Evolutionary conservation across 30 jellyfish, hydroid and myxozoan genomes (phyloP).

Genomic region (Catostylus mosaicus): DNA sequence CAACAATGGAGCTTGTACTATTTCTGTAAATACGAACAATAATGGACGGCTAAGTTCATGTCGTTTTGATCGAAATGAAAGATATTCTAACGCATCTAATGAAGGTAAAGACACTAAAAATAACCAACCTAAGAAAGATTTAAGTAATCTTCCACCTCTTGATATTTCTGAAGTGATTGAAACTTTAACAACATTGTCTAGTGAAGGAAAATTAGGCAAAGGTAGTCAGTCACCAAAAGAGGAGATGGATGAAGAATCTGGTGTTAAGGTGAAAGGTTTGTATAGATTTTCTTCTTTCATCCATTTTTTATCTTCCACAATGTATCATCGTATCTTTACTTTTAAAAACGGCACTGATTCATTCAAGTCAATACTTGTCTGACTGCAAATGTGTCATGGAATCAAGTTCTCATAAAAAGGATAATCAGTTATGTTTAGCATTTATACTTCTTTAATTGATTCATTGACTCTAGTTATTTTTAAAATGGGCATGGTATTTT

Average conservation of each 20-base stretch:
- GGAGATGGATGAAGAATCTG: conserved; percentile 36
- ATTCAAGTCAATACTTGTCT: too few species aligned
- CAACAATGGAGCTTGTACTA: conserved; percentile 6
- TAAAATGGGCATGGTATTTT: too few species aligned
- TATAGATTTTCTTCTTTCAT: neutral
- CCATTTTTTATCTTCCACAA: too few species aligned
- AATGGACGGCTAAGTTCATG: conserved; percentile 66
- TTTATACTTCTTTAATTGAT: too few species aligned
- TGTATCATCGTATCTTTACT: too few species aligned
- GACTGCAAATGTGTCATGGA: too few species aligned
- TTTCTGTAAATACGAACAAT: neutral
- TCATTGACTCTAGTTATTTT: too few species aligned
- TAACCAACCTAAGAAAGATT: conserved; percentile 50
- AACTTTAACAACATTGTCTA: conserved; percentile 75
- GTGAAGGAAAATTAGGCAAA: conserved; percentile 77
- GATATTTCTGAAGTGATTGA: conserved; percentile 87
- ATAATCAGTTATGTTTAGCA: too few species aligned
- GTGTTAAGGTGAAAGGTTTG: conserved; percentile 60
- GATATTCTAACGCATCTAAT: conserved; percentile 9
- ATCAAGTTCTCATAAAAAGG: too few species aligned
- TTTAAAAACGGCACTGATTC: too few species aligned
- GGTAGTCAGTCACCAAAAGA: conserved; percentile 49
- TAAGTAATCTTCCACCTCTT: conserved; percentile 79
- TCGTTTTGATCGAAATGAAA: conserved; percentile 56
- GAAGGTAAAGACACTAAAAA: conserved; percentile 17